A percentile compares a stretch with the other conserved stretches of the same genome.
These are phyloP conservation scores for Stenotaenia linearis DNA, from an alignment of 2,888 invertebrate genomes.

Conservation along the genomic window DNA sequence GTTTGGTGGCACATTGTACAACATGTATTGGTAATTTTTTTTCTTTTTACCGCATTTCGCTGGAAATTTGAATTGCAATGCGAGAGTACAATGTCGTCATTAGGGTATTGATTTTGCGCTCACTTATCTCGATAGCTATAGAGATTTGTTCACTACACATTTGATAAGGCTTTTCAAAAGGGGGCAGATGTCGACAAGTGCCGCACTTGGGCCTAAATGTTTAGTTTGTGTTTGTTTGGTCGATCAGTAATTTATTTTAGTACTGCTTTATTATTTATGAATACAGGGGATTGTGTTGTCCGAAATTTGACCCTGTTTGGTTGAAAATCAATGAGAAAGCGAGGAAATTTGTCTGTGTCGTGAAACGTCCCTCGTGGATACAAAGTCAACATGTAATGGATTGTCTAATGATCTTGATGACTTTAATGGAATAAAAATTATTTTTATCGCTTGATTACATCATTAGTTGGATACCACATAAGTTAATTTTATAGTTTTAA, in stretches of 20 bases:
- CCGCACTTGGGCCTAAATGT: neutral
- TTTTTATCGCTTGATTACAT: neutral
- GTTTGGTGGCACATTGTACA: neutral
- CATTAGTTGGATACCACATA: neutral
- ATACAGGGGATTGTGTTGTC: neutral
- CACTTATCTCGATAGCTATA: slow-evolving; percentile 20
- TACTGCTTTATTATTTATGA: slow-evolving; percentile 4
- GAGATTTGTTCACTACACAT: slow-evolving; percentile 16
- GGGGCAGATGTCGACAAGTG: slow-evolving; percentile 18
- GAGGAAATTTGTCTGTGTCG: neutral
- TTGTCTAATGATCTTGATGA: slow-evolving; percentile 10
- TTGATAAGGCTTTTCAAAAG: slow-evolving; percentile 6
- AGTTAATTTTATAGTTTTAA: too few species aligned
- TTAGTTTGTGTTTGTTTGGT: neutral
- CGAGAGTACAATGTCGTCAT: slow-evolving; percentile 13
- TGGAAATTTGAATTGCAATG: neutral
- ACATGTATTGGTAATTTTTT: neutral
- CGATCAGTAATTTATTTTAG: neutral
- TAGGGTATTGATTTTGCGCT: slow-evolving; percentile 20
- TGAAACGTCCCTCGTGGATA: neutral
- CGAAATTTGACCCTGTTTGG: neutral
- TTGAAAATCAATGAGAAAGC: neutral
- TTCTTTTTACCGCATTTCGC: neutral
- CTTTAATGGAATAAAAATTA: neutral
- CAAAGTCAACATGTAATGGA: neutral